Evolutionary conservation across 2,797 vertebrate species (phyloP).

Genomic region (Carapus acus): DNA sequence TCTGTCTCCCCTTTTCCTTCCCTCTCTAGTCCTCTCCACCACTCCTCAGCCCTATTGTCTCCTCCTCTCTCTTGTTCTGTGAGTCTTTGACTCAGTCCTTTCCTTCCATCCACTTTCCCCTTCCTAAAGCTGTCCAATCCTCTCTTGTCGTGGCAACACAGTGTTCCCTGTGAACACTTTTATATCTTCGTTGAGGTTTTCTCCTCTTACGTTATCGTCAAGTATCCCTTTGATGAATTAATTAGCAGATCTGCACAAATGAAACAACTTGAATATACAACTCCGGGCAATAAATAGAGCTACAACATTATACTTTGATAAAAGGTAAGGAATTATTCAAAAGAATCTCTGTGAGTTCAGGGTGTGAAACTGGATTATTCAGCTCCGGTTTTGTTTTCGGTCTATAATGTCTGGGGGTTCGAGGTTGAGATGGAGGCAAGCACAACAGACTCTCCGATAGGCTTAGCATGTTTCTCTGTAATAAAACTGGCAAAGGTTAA

Average conservation of each 20-base stretch:
- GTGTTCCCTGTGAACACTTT: conserved; percentile 18
- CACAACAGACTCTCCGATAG: too few relatives aligned
- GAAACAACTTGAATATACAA: conserved; percentile 31
- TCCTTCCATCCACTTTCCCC: conserved; percentile 24
- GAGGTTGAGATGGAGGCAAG: too few relatives aligned
- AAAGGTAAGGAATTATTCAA: conserved; percentile 11
- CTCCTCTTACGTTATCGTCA: conserved; percentile 14
- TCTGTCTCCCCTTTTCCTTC: too few relatives aligned
- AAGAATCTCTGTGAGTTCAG: too few relatives aligned
- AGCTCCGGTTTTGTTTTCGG: conserved; percentile 4
- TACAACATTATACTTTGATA: conserved; percentile 30
- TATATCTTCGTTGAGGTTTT: conserved; percentile 48
- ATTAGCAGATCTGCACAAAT: conserved; percentile 50
- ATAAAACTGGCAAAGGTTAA: neutral
- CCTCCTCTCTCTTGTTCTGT: conserved; percentile 8
- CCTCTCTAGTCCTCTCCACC: too few relatives aligned
- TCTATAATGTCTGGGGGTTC: conserved; percentile 27
- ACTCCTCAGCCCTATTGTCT: too few relatives aligned
- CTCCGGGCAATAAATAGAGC: neutral
- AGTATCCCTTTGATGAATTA: conserved; percentile 56
- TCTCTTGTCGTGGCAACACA: conserved; percentile 48
- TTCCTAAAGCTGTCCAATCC: conserved; percentile 41
- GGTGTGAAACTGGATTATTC: conserved; percentile 1
- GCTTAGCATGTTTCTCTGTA: too few relatives aligned
- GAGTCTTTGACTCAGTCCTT: conserved; percentile 9